Conservation (phyloP, 2,888 invertebrate species). For the Polymixis flavicincta region DNA sequence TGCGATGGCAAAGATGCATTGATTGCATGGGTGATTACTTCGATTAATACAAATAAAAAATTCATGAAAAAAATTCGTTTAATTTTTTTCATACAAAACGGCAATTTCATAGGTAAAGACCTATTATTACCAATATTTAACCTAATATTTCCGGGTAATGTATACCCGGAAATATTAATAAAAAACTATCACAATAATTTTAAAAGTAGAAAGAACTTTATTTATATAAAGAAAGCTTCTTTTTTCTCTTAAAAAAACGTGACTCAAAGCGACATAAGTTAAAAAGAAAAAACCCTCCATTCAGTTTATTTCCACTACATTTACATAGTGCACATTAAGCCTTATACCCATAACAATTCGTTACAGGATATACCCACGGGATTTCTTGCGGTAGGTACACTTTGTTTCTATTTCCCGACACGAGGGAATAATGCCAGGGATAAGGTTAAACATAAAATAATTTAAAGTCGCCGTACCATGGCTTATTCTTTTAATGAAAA, state of each 20-base stretch:
- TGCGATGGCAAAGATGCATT: too few species aligned
- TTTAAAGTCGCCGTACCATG: slow-evolving; percentile 32
- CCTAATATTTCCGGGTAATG: too few species aligned
- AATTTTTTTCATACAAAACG: too few species aligned
- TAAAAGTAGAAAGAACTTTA: too few species aligned
- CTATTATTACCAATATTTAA: too few species aligned
- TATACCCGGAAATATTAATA: too few species aligned
- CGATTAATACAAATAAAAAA: too few species aligned
- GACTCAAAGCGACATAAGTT: neutral
- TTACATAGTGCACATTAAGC: slow-evolving; percentile 48
- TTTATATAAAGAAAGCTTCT: neutral
- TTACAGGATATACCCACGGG: slow-evolving; percentile 41
- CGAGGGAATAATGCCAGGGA: slow-evolving; percentile 34
- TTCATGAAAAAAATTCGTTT: too few species aligned
- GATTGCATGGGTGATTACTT: too few species aligned
- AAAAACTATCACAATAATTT: neutral
- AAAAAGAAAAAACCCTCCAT: neutral
- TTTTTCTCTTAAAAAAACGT: slow-evolving; percentile 10
- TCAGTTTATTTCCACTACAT: slow-evolving; percentile 47
- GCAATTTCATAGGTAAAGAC: too few species aligned
- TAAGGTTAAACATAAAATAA: slow-evolving; percentile 47
- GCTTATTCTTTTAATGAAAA: slow-evolving; percentile 31
- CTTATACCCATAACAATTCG: slow-evolving; percentile 50
- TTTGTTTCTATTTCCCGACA: slow-evolving; percentile 42
- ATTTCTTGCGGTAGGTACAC: slow-evolving; percentile 43